Conservation (phyloP, 2,888 invertebrate species). For the Agonum fuliginosum region DNA sequence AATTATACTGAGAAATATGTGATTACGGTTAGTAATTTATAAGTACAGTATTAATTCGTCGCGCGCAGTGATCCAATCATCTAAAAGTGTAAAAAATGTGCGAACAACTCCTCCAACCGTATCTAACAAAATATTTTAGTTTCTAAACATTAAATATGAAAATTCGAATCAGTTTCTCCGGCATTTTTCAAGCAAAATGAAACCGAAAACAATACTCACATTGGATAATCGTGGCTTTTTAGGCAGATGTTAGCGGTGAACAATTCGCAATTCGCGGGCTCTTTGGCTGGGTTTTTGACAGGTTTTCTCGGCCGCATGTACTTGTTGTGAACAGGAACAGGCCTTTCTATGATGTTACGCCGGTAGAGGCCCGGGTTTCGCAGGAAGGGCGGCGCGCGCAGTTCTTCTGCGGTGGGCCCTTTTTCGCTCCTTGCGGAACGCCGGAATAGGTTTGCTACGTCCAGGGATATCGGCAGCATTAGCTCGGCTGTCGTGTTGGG, state of each 20-base stretch:
- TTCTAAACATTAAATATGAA: not conserved
- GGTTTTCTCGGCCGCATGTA: slow-evolving; percentile 65
- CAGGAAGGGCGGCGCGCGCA: slow-evolving; percentile 19
- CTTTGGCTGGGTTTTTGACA: slow-evolving; percentile 68
- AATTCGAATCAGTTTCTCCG: not conserved
- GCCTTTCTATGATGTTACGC: slow-evolving; percentile 55
- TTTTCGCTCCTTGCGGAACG: slow-evolving; percentile 63
- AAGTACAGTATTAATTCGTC: too few species aligned
- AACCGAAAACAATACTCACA: slow-evolving; percentile 77
- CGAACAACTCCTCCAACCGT: not conserved
- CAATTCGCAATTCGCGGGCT: slow-evolving; percentile 76
- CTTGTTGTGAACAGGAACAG: slow-evolving; percentile 1
- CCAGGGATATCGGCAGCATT: slow-evolving; percentile 79
- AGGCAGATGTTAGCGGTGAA: slow-evolving; percentile 85
- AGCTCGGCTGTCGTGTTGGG: slow-evolving; percentile 76
- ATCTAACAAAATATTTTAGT: not conserved
- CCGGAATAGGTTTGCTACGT: slow-evolving; percentile 79
- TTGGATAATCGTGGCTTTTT: slow-evolving; percentile 84
- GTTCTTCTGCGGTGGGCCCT: slow-evolving; percentile 59
- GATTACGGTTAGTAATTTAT: too few species aligned
- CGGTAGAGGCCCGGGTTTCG: slow-evolving; percentile 48
- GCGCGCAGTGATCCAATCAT: too few species aligned
- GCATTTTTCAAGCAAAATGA: not conserved
- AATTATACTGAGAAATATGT: too few species aligned
- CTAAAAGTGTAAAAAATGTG: too few species aligned